Evolutionary conservation across 2,888 invertebrate species (phyloP).

Genomic region (Enoplolaimus lenunculus): DNA sequence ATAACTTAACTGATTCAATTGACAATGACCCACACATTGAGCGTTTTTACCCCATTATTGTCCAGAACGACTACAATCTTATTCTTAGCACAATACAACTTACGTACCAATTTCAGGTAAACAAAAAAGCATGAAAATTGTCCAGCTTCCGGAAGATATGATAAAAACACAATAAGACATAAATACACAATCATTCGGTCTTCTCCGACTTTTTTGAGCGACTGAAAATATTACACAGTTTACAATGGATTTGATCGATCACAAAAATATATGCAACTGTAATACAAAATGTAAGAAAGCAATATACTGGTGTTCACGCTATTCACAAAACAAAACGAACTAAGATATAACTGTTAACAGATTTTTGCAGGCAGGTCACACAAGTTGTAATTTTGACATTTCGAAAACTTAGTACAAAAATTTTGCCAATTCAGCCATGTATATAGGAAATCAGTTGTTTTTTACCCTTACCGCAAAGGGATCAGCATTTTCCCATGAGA

Average conservation of each 20-base stretch:
- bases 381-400: no score
- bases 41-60: no score
- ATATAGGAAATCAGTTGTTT: no score
- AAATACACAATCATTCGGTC: slow-evolving; percentile 90
- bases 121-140: slow-evolving; percentile 99
- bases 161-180: slow-evolving; percentile 89
- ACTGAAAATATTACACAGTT: slow-evolving; percentile 47
- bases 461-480: slow-evolving; percentile 74
- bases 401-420: no score
- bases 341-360: no score
- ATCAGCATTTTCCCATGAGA: slow-evolving; percentile 92
- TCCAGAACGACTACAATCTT: no score
- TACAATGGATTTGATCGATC: slow-evolving; percentile 22
- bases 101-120: slow-evolving; percentile 76
- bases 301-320: no score
- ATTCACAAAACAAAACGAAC: background rate
- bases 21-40: no score
- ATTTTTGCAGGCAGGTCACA: no score
- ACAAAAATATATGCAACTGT: background rate
- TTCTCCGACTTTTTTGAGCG: slow-evolving; percentile 75
- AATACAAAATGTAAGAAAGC: slow-evolving; percentile 2
- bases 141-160: slow-evolving; percentile 87
- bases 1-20: no score
- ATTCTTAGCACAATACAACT: no score
- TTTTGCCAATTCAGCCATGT: no score